A percentile compares a stretch with the other conserved stretches of the same genome.
phyloP scores from a whole-genome alignment of 2,113 vertebrate genomes.

The Toxotes chatareus region DNA sequence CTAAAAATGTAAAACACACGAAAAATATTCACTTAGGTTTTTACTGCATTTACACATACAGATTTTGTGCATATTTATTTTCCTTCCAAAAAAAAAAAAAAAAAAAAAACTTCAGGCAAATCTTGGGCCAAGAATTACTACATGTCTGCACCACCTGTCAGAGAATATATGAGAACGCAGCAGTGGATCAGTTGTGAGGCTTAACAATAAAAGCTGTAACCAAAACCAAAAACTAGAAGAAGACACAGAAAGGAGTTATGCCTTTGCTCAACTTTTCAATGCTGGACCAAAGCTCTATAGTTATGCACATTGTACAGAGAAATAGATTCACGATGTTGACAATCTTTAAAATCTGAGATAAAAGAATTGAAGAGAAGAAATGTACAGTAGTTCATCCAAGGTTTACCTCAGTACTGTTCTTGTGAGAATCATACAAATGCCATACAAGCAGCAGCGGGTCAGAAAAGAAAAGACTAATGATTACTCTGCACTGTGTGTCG shows the following conservation, averaged over 20 bases:
- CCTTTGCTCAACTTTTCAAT: slow-evolving; percentile 93
- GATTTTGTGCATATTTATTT: slow-evolving; percentile 30
- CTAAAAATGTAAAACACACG: slow-evolving; percentile 51
- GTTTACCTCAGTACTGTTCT: slow-evolving; percentile 95
- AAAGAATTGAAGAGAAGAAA: slow-evolving; percentile 84
- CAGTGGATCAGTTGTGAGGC: slow-evolving; percentile 85
- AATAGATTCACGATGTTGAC: slow-evolving; percentile 97
- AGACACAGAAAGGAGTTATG: slow-evolving; percentile 82
- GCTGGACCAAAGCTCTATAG: slow-evolving; percentile 99
- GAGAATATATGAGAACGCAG: slow-evolving; percentile 36
- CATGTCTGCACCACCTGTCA: slow-evolving; percentile 37
- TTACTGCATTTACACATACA: background rate
- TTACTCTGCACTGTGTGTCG: slow-evolving; percentile 82
- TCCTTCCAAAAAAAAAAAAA: slow-evolving; percentile 9
- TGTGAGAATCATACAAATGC: slow-evolving; percentile 79
- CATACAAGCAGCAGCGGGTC: slow-evolving; percentile 71
- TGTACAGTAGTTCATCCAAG: slow-evolving; percentile 85
- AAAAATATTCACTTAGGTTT: slow-evolving; percentile 36
- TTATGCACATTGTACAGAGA: slow-evolving; percentile 99
- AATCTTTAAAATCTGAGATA: slow-evolving; percentile 92
- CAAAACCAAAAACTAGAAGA: slow-evolving; percentile 87
- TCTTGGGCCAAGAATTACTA: slow-evolving; percentile 48
- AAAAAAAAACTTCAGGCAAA: slow-evolving; percentile 35
- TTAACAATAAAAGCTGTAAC: slow-evolving; percentile 92
- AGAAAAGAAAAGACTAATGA: slow-evolving; percentile 79